These are phyloP conservation scores for Nomada goodeniana DNA, from an alignment of 2,888 invertebrate species.

Conservation along the genomic window DNA sequence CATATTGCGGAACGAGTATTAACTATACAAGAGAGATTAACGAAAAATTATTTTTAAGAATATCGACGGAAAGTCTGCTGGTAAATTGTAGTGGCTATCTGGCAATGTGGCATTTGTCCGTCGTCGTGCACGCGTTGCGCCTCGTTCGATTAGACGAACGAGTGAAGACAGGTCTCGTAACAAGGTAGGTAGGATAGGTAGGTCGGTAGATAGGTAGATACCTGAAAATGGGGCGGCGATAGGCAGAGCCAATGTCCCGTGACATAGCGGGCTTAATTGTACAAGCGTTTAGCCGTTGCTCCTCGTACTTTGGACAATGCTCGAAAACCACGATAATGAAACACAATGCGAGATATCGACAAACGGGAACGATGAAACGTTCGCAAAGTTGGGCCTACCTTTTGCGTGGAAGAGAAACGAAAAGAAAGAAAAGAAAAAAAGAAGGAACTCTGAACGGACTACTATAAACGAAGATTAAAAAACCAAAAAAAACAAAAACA, in stretches of 20 bases:
- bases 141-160: conserved; percentile 50
- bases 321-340: background rate
- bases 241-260: conserved; percentile 65
- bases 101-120: conserved; percentile 42
- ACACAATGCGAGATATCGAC: background rate
- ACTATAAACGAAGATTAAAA: conserved; percentile 5
- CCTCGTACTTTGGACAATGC: conserved; percentile 43
- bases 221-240: conserved; percentile 60
- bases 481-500: background rate
- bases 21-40: background rate
- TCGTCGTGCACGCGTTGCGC: conserved; percentile 33
- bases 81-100: conserved; percentile 12
- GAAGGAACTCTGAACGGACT: conserved; percentile 20
- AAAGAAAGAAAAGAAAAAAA: background rate
- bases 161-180: conserved; percentile 56
- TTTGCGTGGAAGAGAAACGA: background rate
- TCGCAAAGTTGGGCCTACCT: conserved; percentile 2
- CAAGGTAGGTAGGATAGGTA: conserved; percentile 65
- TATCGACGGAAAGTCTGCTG: background rate
- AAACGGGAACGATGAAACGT: background rate
- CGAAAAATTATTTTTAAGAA: background rate
- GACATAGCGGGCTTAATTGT: conserved; percentile 47
- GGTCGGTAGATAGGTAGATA: conserved; percentile 61
- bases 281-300: conserved; percentile 49
- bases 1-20: conserved; percentile 1